Evolutionary conservation across 1,140 invertebrate species (phyloP).

Genomic region (Diplogasteroides magnus): DNA sequence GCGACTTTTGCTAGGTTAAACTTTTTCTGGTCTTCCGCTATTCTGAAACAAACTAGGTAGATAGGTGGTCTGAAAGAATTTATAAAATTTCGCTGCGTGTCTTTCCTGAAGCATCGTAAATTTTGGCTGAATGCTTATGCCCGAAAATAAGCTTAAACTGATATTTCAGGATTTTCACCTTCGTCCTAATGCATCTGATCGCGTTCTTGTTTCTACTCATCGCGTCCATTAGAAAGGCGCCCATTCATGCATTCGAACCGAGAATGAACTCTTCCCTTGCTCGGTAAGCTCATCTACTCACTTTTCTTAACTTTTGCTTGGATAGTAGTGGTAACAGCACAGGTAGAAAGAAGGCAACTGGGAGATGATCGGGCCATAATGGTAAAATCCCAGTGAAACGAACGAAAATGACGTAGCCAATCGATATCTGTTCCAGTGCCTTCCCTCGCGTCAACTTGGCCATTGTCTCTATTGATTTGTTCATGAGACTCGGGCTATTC

Average conservation of each 20-base stretch:
- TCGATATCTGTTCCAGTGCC: neutral
- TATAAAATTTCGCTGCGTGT: no score
- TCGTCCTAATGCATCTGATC: neutral
- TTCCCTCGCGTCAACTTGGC: neutral
- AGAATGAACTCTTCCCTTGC: neutral
- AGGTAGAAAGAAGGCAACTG: no score
- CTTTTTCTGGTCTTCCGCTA: neutral
- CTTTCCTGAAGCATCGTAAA: no score
- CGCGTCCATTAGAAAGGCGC: neutral
- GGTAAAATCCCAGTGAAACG: neutral
- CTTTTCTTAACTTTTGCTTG: no score
- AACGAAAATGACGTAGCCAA: neutral
- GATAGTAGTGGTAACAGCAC: no score
- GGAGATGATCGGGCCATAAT: no score
- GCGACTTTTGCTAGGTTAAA: neutral
- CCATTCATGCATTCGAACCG: neutral
- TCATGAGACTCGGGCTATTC: neutral
- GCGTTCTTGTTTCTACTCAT: neutral
- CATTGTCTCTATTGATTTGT: neutral
- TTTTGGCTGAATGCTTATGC: no score
- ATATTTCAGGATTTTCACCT: neutral
- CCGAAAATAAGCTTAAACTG: no score
- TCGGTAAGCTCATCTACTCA: no score
- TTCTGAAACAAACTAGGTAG: no score
- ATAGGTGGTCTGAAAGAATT: no score